phyloP scores from a whole-genome alignment of 2,888 invertebrate genomes.

The Melinaea marsaeus region DNA sequence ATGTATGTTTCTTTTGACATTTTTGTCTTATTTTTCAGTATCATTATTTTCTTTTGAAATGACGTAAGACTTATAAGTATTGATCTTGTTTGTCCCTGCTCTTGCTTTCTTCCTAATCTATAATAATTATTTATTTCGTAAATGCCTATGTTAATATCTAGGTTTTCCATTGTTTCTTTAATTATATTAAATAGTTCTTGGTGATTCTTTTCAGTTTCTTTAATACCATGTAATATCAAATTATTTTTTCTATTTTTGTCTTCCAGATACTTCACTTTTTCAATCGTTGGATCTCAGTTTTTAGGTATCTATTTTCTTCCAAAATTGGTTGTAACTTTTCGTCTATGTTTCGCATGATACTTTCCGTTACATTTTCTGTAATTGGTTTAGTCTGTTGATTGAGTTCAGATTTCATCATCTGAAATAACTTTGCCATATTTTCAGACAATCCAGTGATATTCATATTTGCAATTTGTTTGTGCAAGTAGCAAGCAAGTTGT shows the following conservation, averaged over 20 bases:
- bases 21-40: too few relatives aligned
- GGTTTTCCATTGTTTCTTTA: too few relatives aligned
- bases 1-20: too few relatives aligned
- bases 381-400: conserved; percentile 12
- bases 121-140: too few relatives aligned
- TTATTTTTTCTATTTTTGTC: conserved; percentile 9
- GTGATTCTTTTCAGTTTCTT: neutral
- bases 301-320: conserved; percentile 18
- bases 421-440: conserved; percentile 7
- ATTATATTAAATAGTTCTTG: too few relatives aligned
- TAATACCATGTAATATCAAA: conserved; percentile 13
- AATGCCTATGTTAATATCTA: too few relatives aligned
- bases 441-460: conserved; percentile 2
- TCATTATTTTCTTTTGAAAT: too few relatives aligned
- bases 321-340: conserved; percentile 16
- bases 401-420: neutral
- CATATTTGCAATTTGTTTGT: too few relatives aligned
- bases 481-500: too few relatives aligned
- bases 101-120: too few relatives aligned
- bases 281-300: conserved; percentile 14
- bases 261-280: conserved; percentile 12
- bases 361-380: conserved; percentile 13
- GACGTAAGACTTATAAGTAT: too few relatives aligned
- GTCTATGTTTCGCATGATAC: conserved; percentile 14
- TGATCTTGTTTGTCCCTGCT: too few relatives aligned